Percentiles rank a stretch among this genome's conserved stretches.
phyloP scores from a whole-genome alignment of 1,140 invertebrate genomes.

The Zaprionus lachaisei region DNA sequence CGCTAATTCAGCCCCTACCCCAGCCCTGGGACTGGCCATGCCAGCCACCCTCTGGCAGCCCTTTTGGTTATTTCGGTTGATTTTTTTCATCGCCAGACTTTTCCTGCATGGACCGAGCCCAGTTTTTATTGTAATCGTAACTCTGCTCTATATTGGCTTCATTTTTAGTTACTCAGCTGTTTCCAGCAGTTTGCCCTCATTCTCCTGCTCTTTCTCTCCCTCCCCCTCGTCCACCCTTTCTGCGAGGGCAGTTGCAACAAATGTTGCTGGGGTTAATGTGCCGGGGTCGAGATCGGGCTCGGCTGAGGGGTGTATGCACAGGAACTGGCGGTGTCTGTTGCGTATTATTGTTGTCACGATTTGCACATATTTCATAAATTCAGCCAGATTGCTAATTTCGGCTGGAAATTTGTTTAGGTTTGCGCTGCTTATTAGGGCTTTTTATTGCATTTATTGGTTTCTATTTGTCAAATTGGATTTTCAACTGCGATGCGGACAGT shows the following conservation, averaged over 20 bases:
- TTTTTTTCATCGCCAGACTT: conserved; percentile 43
- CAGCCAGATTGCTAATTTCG: conserved; percentile 78
- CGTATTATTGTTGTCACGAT: conserved; percentile 78
- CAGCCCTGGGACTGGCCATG: not conserved
- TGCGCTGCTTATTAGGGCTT: conserved; percentile 34
- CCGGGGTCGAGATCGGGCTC: conserved; percentile 4
- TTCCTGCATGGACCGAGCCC: conserved; percentile 64
- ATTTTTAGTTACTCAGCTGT: conserved; percentile 81
- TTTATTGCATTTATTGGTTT: conserved; percentile 74
- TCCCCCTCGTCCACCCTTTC: conserved; percentile 1
- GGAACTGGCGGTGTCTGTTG: conserved; percentile 32
- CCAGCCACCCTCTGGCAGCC: conserved; percentile 47
- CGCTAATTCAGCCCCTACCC: not conserved
- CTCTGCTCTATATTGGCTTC: conserved; percentile 74
- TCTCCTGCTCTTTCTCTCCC: not conserved
- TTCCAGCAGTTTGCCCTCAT: conserved; percentile 38
- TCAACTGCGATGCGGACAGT: conserved; percentile 44
- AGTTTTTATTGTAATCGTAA: conserved; percentile 72
- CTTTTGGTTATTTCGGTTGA: conserved; percentile 37
- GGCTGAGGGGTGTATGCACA: not conserved
- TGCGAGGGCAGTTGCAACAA: conserved; percentile 57
- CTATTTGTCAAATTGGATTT: conserved; percentile 82
- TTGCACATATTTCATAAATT: conserved; percentile 81
- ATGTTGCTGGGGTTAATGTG: conserved; percentile 66
- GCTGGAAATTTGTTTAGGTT: conserved; percentile 75